Conservation (phyloP, 2,113 vertebrate genomes). For the Vimba vimba region DNA sequence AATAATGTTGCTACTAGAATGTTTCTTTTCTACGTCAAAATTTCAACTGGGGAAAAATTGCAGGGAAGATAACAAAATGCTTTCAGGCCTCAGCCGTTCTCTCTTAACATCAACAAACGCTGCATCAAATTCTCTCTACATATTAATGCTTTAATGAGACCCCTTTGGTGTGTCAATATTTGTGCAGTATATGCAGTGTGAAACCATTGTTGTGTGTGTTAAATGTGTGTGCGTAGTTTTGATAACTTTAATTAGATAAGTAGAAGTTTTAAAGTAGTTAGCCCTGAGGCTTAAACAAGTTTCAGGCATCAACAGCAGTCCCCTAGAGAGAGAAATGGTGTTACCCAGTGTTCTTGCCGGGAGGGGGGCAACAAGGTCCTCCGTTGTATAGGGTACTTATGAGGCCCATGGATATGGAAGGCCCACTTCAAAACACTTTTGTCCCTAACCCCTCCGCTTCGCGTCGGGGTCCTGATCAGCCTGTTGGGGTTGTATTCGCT, state of each 20-base stretch:
- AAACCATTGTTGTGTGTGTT: background rate
- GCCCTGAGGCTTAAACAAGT: background rate
- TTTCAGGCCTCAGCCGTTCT: constrained; percentile 18
- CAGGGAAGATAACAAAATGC: constrained; percentile 14
- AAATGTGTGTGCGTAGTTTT: background rate
- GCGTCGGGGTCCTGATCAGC: no score
- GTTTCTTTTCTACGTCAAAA: background rate
- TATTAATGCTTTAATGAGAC: constrained; percentile 2
- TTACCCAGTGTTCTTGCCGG: background rate
- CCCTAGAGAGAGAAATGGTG: background rate
- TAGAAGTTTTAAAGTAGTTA: background rate
- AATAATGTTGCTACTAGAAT: background rate
- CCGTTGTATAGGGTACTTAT: background rate
- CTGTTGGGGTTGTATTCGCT: no score
- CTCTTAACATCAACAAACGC: constrained; percentile 23
- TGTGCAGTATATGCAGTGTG: background rate
- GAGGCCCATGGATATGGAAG: background rate
- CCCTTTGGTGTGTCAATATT: constrained; percentile 1
- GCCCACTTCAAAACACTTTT: background rate
- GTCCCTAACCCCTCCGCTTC: background rate
- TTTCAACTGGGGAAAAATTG: background rate
- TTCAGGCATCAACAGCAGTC: background rate
- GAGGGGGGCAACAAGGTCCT: background rate
- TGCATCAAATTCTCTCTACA: constrained; percentile 10
- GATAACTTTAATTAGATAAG: background rate